phyloP scores from a whole-genome alignment of 2,888 invertebrate genomes.

The Bombyx huttoni region DNA sequence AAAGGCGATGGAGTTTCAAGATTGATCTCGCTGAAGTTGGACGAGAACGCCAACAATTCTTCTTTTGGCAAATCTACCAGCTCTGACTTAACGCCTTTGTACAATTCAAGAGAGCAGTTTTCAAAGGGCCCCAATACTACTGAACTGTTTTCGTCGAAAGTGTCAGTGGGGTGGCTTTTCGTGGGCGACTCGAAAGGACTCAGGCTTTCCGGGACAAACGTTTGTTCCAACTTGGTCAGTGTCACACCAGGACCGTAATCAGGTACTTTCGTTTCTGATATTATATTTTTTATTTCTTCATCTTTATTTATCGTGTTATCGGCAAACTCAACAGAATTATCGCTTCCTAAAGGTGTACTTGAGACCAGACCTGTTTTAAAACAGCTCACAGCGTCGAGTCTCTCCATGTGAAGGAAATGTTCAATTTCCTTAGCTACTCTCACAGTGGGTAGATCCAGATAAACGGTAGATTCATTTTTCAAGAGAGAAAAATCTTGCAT shows the following conservation, averaged over 20 bases:
- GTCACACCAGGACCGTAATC: conserved; percentile 27
- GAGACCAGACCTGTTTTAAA: conserved; percentile 22
- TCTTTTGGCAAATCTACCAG: conserved; percentile 53
- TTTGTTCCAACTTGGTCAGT: conserved; percentile 39
- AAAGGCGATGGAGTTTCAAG: conserved; percentile 61
- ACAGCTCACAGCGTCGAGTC: conserved; percentile 21
- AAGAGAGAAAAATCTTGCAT: conserved; percentile 11
- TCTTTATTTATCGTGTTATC: conserved; percentile 30
- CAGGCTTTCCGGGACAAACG: conserved; percentile 34
- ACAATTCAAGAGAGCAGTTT: conserved; percentile 65
- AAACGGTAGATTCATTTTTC: conserved; percentile 50
- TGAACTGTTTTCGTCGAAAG: conserved; percentile 63
- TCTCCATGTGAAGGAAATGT: conserved; percentile 45
- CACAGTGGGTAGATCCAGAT: conserved; percentile 53
- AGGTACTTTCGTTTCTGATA: conserved; percentile 31
- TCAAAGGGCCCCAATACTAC: conserved; percentile 74
- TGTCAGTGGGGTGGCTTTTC: conserved; percentile 57
- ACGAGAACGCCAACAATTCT: conserved; percentile 66
- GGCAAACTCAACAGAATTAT: conserved; percentile 21
- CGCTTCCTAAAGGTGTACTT: conserved; percentile 51
- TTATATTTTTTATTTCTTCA: conserved; percentile 15
- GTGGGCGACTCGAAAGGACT: conserved; percentile 62
- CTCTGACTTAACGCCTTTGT: conserved; percentile 63
- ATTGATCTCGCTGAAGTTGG: conserved; percentile 66
- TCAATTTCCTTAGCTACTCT: conserved; percentile 31